Evolutionary conservation across 2,113 vertebrate genomes (phyloP).

Genomic region (Eretmochelys imbricata): DNA sequence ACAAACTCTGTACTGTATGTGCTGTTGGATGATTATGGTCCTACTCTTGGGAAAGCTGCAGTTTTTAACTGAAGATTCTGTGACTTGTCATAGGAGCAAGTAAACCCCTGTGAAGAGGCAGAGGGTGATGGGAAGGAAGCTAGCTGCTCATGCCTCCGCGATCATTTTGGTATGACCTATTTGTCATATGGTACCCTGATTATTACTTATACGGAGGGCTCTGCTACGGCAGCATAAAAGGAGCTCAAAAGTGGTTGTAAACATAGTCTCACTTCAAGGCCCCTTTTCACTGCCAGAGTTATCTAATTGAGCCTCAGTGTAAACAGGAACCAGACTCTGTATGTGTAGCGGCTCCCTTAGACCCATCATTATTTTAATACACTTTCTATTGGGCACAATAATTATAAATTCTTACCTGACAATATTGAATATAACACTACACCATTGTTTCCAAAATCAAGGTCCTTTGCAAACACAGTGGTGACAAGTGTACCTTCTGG

Average conservation of each 20-base stretch:
- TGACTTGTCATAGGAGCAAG: not conserved
- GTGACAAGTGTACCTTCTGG: slow-evolving; percentile 83
- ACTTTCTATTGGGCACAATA: not conserved
- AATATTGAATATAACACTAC: slow-evolving; percentile 83
- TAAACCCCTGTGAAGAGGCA: not conserved
- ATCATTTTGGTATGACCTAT: not conserved
- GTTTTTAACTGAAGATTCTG: not conserved
- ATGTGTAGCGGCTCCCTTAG: not conserved
- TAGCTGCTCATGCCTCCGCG: not conserved
- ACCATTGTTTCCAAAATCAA: slow-evolving; percentile 89
- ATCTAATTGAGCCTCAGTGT: not conserved
- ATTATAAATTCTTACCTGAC: slow-evolving; percentile 79
- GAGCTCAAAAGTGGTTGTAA: not conserved
- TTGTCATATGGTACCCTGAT: not conserved
- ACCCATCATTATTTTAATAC: not conserved
- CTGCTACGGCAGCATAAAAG: not conserved
- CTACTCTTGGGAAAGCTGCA: not conserved
- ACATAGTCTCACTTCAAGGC: not conserved
- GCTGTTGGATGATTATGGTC: accelerated
- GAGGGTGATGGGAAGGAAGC: not conserved
- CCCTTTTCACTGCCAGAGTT: not conserved
- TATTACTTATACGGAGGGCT: not conserved
- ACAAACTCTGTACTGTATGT: not conserved
- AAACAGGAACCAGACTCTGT: not conserved
- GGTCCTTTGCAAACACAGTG: slow-evolving; percentile 90